A percentile compares a stretch with the other conserved stretches of the same genome.
phyloP scores from a whole-genome alignment of 2,113 vertebrate species.

The Porphyrio hochstetteri region DNA sequence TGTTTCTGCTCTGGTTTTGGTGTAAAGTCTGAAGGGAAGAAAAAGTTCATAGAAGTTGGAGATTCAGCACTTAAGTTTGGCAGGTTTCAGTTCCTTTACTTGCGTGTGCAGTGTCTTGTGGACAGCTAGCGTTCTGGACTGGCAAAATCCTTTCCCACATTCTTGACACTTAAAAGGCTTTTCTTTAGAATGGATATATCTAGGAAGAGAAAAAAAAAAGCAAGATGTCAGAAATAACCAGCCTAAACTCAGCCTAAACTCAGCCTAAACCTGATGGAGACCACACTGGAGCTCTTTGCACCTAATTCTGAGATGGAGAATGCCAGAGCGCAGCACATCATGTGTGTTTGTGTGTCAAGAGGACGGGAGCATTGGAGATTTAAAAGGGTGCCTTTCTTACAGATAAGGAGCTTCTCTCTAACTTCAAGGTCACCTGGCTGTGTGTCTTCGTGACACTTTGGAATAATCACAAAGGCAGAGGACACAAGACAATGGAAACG shows the following conservation, averaged over 20 bases:
- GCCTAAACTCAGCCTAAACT: background rate
- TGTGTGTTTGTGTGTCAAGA: fast-evolving
- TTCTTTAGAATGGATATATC: constrained; percentile 99
- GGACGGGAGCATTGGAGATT: fast-evolving
- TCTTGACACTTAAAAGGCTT: constrained; percentile 99
- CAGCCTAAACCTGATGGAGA: background rate
- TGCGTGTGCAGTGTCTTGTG: constrained; percentile 99
- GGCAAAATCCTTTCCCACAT: constrained; percentile 99
- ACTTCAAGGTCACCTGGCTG: background rate
- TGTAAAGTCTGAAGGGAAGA: background rate
- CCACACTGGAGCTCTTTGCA: background rate
- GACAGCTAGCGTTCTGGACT: constrained; percentile 97
- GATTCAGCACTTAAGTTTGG: constrained; percentile 91
- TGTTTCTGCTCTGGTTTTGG: constrained; percentile 44
- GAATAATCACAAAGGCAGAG: background rate
- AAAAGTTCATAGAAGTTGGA: constrained; percentile 33
- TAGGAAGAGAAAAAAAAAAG: constrained; percentile 69
- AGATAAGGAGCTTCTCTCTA: background rate
- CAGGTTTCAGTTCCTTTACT: constrained; percentile 96
- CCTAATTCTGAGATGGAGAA: background rate
- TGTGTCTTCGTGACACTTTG: background rate
- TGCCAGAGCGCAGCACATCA: fast-evolving
- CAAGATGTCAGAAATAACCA: background rate
- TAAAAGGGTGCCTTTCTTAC: background rate
- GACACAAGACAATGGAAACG: background rate